These are phyloP conservation scores for Atopsyche davidsoni DNA, from an alignment of 1,140 invertebrate genomes.

Conservation along the genomic window DNA sequence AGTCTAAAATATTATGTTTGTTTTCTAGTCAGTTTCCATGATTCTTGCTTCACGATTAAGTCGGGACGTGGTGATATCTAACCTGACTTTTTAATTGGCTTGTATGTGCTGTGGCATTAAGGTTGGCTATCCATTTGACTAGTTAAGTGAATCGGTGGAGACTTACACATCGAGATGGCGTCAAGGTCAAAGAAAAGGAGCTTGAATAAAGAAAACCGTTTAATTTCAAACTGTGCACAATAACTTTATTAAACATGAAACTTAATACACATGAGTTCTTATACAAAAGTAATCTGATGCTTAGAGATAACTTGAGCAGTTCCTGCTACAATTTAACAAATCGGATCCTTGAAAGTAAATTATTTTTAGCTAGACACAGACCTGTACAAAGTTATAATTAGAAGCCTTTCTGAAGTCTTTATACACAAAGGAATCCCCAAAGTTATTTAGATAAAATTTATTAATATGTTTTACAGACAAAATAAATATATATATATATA, in stretches of 20 bases:
- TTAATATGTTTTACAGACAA: background rate
- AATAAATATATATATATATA: constrained; percentile 1
- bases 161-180: too few relatives aligned
- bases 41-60: too few relatives aligned
- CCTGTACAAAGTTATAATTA: background rate
- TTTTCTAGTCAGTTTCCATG: too few relatives aligned
- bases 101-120: too few relatives aligned
- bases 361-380: background rate
- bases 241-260: constrained; percentile 3
- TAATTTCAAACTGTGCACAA: constrained; percentile 4
- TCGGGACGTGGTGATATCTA: too few relatives aligned
- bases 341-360: background rate
- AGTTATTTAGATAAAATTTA: background rate
- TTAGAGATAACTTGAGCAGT: background rate
- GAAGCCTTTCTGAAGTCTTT: background rate
- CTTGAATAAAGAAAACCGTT: constrained; percentile 1
- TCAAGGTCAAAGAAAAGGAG: too few relatives aligned
- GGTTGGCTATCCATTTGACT: too few relatives aligned
- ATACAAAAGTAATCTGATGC: constrained; percentile 1
- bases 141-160: too few relatives aligned
- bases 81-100: too few relatives aligned
- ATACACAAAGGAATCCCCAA: background rate
- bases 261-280: background rate
- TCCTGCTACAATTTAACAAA: background rate
- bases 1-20: too few relatives aligned